phyloP scores from a whole-genome alignment of 2,888 invertebrate genomes.

The Euzetes globulus region DNA sequence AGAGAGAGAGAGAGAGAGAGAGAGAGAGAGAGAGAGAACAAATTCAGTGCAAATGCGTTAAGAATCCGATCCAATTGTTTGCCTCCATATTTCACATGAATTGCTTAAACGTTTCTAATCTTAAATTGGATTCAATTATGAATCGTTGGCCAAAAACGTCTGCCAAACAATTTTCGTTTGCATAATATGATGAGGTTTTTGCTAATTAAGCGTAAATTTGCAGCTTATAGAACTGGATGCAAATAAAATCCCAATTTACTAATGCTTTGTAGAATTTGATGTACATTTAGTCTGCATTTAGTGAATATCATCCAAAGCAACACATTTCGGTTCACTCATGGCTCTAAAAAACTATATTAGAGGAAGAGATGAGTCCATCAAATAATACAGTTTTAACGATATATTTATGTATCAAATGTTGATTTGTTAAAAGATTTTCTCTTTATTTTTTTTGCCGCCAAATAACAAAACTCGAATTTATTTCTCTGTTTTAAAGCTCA shows the following conservation, averaged over 20 bases:
- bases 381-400: neutral
- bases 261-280: neutral
- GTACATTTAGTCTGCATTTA: neutral
- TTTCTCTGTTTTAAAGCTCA: neutral
- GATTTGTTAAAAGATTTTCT: conserved; percentile 5
- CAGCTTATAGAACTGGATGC: neutral
- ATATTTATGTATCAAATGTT: neutral
- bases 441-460: neutral
- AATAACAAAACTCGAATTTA: neutral
- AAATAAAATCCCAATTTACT: conserved; percentile 11
- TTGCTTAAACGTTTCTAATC: neutral
- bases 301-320: too few relatives aligned
- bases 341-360: neutral
- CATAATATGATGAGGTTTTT: neutral
- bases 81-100: neutral
- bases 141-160: neutral
- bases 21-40: neutral
- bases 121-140: neutral
- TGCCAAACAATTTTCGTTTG: neutral
- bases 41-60: neutral
- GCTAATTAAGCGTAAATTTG: conserved; percentile 11
- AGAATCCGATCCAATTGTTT: neutral
- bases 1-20: too few relatives aligned
- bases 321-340: too few relatives aligned
- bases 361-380: neutral